Conservation (phyloP, 1,140 invertebrate species). For the Drosophila athabasca region DNA sequence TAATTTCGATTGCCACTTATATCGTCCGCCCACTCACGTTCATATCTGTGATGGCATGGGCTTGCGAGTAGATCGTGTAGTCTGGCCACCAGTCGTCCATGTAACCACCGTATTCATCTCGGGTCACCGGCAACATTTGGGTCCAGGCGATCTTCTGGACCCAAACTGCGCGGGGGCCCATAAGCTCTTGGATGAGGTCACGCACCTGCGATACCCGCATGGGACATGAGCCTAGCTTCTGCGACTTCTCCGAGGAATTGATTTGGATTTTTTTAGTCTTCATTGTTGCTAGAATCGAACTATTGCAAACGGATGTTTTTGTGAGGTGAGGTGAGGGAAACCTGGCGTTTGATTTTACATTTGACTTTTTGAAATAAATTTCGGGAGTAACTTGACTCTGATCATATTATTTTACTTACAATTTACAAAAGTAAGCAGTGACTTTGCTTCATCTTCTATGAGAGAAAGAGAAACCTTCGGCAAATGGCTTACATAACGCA, state of each 20-base stretch:
- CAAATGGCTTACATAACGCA: conserved; percentile 23
- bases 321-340: too few relatives aligned
- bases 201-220: conserved; percentile 10
- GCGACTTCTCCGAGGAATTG: not conserved
- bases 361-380: not conserved
- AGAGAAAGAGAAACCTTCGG: conserved; percentile 9
- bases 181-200: conserved; percentile 32
- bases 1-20: too few relatives aligned
- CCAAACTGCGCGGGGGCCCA: conserved; percentile 25
- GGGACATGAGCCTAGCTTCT: too few relatives aligned
- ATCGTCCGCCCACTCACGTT: conserved; percentile 30
- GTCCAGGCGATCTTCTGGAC: conserved; percentile 16
- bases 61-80: conserved; percentile 25
- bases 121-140: conserved; percentile 17
- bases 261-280: conserved; percentile 11
- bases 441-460: too few relatives aligned
- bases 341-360: too few relatives aligned
- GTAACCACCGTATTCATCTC: conserved; percentile 13
- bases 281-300: conserved; percentile 15
- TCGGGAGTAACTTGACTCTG: not conserved
- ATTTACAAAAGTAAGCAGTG: too few relatives aligned
- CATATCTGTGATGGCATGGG: conserved; percentile 45
- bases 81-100: conserved; percentile 53
- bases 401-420: not conserved
- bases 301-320: not conserved